Evolutionary conservation across 2,888 invertebrate species (phyloP).

Genomic region (Lepidocyrtoides sp.): DNA sequence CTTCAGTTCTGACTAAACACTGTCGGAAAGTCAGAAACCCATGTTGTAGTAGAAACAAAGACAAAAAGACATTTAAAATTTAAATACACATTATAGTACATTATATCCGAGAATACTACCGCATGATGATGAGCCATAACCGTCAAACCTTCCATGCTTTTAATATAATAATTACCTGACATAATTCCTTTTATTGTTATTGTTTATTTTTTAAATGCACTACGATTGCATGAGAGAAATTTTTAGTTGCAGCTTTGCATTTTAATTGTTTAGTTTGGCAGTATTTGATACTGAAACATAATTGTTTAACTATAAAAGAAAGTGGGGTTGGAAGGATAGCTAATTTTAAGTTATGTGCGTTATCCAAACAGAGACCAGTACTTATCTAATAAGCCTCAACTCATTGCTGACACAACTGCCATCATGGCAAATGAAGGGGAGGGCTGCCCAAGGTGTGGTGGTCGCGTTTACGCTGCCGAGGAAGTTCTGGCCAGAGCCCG

Average conservation of each 20-base stretch:
- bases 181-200: not conserved
- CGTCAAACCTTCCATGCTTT: constrained; percentile 51
- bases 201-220: not conserved
- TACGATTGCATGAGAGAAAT: constrained; percentile 5
- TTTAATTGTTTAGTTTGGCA: not conserved
- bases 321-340: no score
- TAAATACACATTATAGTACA: no score
- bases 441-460: constrained; percentile 96
- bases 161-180: no score
- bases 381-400: constrained; percentile 85
- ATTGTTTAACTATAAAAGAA: no score
- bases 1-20: no score
- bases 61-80: not conserved
- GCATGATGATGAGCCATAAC: constrained; percentile 73
- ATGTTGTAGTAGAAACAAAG: not conserved
- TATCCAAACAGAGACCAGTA: constrained; percentile 83
- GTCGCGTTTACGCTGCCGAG: constrained; percentile 97
- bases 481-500: constrained; percentile 96
- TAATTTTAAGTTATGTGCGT: no score
- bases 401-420: constrained; percentile 91
- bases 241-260: not conserved
- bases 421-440: constrained; percentile 93
- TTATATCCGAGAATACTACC: not conserved
- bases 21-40: not conserved
- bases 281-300: no score